phyloP scores from a whole-genome alignment of 1,140 invertebrate species.

The Pseudomyrmex flavicornis region DNA sequence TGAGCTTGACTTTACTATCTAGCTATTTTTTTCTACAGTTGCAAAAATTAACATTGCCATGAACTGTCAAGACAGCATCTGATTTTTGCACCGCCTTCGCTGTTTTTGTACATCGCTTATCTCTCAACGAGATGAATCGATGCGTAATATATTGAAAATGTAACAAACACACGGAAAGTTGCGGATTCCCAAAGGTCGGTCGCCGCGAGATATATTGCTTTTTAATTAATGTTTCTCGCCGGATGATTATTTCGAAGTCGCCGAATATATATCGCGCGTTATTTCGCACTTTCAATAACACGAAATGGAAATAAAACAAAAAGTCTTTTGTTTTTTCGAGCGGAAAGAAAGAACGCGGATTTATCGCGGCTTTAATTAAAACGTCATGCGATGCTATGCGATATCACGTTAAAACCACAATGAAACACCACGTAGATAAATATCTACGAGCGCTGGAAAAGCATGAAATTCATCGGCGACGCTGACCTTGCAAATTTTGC shows the following conservation, averaged over 20 bases:
- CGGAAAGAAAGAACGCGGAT: not conserved
- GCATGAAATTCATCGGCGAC: slow-evolving; percentile 2
- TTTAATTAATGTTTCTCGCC: slow-evolving; percentile 5
- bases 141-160: not conserved
- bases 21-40: not conserved
- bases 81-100: not conserved
- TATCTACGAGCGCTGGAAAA: not conserved
- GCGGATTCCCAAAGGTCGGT: not conserved
- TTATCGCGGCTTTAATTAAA: slow-evolving; percentile 23
- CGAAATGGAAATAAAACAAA: not conserved
- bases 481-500: not conserved
- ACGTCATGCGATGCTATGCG: not conserved
- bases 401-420: slow-evolving; percentile 36
- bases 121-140: not conserved
- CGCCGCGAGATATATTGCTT: not conserved
- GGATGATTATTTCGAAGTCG: not conserved
- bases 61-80: not conserved
- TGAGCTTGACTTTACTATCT: slow-evolving; percentile 21
- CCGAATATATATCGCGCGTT: not conserved
- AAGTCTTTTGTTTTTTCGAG: not conserved
- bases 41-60: not conserved
- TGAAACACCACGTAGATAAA: not conserved
- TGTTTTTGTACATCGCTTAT: slow-evolving; percentile 3
- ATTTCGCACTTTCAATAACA: not conserved
- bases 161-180: not conserved